These are phyloP conservation scores for Dolichotis patagonum DNA, from an alignment of 2,113 vertebrate genomes.

Conservation along the genomic window DNA sequence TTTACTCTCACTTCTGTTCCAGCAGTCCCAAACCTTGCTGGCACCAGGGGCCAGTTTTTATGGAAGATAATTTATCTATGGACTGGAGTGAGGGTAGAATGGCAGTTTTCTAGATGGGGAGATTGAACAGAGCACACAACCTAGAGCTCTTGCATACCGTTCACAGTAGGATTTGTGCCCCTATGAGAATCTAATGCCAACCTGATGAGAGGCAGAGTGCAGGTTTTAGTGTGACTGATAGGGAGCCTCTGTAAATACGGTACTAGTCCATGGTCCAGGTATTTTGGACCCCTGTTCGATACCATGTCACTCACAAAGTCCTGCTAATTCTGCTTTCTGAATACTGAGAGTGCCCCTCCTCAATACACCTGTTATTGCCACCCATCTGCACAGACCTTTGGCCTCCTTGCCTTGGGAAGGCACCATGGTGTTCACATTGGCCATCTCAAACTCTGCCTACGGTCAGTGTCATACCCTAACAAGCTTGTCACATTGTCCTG, in stretches of 20 bases:
- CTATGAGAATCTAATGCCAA: neutral
- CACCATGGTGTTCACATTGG: neutral
- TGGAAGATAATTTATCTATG: neutral
- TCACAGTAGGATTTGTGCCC: neutral
- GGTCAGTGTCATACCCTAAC: neutral
- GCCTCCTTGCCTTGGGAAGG: neutral
- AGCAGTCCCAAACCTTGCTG: neutral
- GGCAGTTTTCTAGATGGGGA: neutral
- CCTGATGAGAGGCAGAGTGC: neutral
- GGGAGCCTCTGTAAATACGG: neutral
- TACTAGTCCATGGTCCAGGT: neutral
- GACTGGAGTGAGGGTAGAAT: neutral
- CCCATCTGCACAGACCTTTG: neutral
- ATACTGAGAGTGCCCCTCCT: neutral
- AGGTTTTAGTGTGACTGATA: neutral
- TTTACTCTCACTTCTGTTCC: neutral
- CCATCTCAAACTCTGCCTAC: neutral
- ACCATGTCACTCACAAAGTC: neutral
- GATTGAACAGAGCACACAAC: neutral
- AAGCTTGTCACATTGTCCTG: neutral
- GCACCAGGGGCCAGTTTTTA: neutral
- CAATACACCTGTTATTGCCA: neutral
- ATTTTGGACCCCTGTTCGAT: neutral
- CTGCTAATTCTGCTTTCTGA: neutral
- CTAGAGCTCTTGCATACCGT: neutral